Percentiles rank a stretch among this genome's conserved stretches.
Conservation (phyloP, 1,140 invertebrate genomes). For the Lepidostoma basale region DNA sequence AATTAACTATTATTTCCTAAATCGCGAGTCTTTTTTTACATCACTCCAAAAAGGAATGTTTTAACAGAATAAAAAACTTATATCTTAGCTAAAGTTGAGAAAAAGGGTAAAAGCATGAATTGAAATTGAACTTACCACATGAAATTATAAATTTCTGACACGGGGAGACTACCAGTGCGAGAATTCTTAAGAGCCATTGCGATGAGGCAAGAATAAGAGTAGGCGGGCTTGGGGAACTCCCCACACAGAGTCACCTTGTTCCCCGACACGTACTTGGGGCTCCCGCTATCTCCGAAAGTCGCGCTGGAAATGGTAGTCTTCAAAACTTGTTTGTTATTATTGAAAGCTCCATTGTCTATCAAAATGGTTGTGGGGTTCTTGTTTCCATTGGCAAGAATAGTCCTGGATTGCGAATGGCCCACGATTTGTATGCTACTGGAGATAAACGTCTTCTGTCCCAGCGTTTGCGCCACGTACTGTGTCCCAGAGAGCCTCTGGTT, state of each 20-base stretch:
- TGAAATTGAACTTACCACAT: conserved; percentile 81
- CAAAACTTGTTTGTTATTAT: conserved; percentile 57
- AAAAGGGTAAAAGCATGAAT: no score
- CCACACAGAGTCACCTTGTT: conserved; percentile 64
- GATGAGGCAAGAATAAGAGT: conserved; percentile 97
- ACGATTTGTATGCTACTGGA: conserved; percentile 62
- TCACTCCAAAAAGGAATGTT: no score
- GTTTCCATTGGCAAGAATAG: conserved; percentile 58
- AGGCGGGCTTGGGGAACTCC: conserved; percentile 93
- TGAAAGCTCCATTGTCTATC: conserved; percentile 58
- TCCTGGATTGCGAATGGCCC: conserved; percentile 59
- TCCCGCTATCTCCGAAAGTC: conserved; percentile 53
- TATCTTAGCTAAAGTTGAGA: no score
- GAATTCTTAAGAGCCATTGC: conserved; percentile 98
- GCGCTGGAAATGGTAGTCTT: conserved; percentile 54
- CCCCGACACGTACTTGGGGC: conserved; percentile 58
- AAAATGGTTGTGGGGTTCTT: conserved; percentile 60
- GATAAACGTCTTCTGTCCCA: conserved; percentile 60
- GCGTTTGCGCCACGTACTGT: conserved; percentile 53
- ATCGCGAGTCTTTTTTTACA: no score
- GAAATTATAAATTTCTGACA: conserved; percentile 98
- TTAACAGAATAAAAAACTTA: no score
- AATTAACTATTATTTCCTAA: no score
- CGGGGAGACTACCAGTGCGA: conserved; percentile 89
- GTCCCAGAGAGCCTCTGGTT: conserved; percentile 48